Base-by-base conservation (phyloP, 1,140 invertebrate genomes). In the Danaus melanippus region DNA sequence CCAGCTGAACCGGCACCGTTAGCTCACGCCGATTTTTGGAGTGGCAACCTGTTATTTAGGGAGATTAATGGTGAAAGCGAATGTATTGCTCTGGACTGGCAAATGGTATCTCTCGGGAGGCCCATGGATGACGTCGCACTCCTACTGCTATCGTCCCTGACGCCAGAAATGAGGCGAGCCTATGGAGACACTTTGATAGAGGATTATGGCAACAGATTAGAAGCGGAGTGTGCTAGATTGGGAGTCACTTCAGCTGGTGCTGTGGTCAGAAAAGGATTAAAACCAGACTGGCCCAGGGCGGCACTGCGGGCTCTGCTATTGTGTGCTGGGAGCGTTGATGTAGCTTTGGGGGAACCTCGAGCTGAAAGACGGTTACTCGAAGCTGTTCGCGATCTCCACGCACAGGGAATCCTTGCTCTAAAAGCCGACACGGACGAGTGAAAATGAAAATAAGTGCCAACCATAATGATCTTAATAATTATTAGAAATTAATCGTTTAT, bases 11-110 rank as follows among this genome's bases (percentile, higher is more conserved):
- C 92, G 0, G 83, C 94, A 43, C 90, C 92, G 1, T 86, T 94
- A 9, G 94, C 93, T 0, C 93, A 94, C 72, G 94, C 93, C 0
- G 94, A 95, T 69, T 95, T 94, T 73, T 95, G 93, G 93, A 93
- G 92, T 72, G 94, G 94, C 61, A 95, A 95, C 82, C 84, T 95
- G 8, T 86, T 94, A 53, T 94, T 95, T 67, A 84, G 88, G 40
- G 89, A 91, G 60, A 75, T 66, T 9, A 86, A 90, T 42, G 87
- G 84, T 39, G 64, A 63, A 12, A 87, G 79, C 50, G 81, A 86
- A 59, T 95, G 93, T 67, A 89, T 90, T 12, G 92, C 94, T 12
- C 77, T 95, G 11, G 93, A 94, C 72, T 95, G 93, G 93, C 93
- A 95, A 87, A 94, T 95, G 93, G 92, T 94, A 50, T 93, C 93